These are phyloP conservation scores for Stenichneumon culpator DNA, from an alignment of 2,888 invertebrate species.

Conservation along the genomic window DNA sequence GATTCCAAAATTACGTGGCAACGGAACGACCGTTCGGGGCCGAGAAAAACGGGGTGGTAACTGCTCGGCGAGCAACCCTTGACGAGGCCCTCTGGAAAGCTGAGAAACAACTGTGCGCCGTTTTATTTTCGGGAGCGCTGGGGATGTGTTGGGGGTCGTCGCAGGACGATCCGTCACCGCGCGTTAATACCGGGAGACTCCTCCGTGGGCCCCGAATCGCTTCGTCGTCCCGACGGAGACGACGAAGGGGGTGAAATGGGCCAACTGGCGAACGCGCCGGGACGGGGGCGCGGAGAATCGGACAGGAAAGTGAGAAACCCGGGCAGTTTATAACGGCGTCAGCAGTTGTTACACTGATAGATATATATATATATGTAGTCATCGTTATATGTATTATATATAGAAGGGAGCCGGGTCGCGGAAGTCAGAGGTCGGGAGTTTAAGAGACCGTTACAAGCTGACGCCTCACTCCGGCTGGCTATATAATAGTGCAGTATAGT, in stretches of 20 bases:
- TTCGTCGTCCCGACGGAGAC: constrained; percentile 56
- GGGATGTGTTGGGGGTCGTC: constrained; percentile 24
- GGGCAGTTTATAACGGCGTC: constrained; percentile 84
- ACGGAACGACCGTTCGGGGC: constrained; percentile 59
- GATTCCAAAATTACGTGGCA: constrained; percentile 41
- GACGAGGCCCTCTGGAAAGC: constrained; percentile 33
- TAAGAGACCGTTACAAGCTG: constrained; percentile 85
- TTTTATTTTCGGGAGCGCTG: constrained; percentile 25
- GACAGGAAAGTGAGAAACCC: constrained; percentile 58
- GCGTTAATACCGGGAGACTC: constrained; percentile 68
- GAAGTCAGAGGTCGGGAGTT: constrained; percentile 76
- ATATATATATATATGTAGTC: constrained; percentile 18
- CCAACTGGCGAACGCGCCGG: constrained; percentile 31
- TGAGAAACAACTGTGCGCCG: not conserved
- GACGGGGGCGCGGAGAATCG: constrained; percentile 25
- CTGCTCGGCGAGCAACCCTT: constrained; percentile 49
- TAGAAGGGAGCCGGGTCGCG: constrained; percentile 51
- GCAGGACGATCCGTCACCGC: constrained; percentile 65
- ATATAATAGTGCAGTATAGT: constrained; percentile 72
- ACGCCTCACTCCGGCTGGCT: constrained; percentile 77
- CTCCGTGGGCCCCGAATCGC: constrained; percentile 32
- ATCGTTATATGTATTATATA: constrained; percentile 27
- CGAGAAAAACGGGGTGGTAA: constrained; percentile 72
- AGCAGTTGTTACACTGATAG: constrained; percentile 83
- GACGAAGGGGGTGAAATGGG: constrained; percentile 47